Base-by-base conservation (phyloP, 2,113 vertebrate genomes). In the Nicator chloris region DNA sequence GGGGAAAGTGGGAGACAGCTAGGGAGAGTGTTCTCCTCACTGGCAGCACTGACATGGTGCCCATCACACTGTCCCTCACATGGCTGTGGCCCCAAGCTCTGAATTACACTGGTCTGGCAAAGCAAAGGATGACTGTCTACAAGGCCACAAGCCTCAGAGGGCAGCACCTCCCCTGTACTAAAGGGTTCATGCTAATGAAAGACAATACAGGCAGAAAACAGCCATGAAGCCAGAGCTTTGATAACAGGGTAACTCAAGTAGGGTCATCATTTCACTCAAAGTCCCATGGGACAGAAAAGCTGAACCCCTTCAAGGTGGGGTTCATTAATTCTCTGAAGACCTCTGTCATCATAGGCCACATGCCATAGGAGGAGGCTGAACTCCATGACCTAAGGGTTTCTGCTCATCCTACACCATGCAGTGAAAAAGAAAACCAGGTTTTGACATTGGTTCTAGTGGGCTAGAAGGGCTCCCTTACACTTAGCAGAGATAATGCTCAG, bases 211-310 rank as follows among this genome's bases (percentile, higher is more conserved):
- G 30, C 69, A 68, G 42, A 59, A 91, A 71, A 39, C 35, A 79
- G 33, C 17, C 35, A 17, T 4, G 0, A 72, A 90, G 37, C n/a
- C 31, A 53, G n/a, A 13, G 37, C 1, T 3, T 6, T 45, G 26
- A 21, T 69, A 73, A 65, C 45, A 17, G 35, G 57, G 44, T 37
- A 50, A 81, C 3, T 42, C 1, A 0, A 60, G 35, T 30, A 51
- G 53, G 61, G 16, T 54, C 53, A 75, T 13, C 33, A 60, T 82
- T 78, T 71, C 22, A 14, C 42, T 76, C 49, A 28, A 37, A 82
- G 39, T 33, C 65, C 54, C 0, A 0, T 0, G 1, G 18, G 24
- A 7, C 15, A 53, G 66, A 60, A 86, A 93, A 79, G 35, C n/a
- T 65, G 71, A 87, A 82, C 15, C n/a, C 11, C 31, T 50, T 17